phyloP scores from a whole-genome alignment of 2,113 vertebrate species.

The Coracopsis vasa region DNA sequence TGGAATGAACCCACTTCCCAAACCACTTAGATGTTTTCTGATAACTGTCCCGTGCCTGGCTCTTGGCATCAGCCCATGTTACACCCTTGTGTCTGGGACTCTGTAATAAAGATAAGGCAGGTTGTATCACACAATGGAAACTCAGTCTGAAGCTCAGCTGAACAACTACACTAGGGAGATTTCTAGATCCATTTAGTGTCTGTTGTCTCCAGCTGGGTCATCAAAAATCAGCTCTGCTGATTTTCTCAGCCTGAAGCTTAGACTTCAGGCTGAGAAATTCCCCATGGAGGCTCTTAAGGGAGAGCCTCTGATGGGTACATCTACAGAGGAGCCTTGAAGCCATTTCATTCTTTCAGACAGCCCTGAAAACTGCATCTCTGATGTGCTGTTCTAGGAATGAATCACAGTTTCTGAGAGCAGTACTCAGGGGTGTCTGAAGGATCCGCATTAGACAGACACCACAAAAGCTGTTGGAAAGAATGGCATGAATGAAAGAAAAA shows the following conservation, averaged over 20 bases:
- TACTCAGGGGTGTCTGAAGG: not conserved
- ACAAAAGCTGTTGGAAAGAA: not conserved
- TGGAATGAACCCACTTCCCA: slow-evolving; percentile 36
- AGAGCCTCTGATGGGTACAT: not conserved
- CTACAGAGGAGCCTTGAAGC: not conserved
- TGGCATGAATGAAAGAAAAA: not conserved
- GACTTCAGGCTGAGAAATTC: not conserved
- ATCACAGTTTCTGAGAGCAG: not conserved
- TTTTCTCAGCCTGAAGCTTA: not conserved
- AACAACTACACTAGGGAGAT: not conserved
- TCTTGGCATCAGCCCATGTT: slow-evolving; percentile 27
- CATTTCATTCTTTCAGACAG: not conserved
- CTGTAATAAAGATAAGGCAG: slow-evolving; percentile 54
- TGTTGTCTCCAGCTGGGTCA: not conserved
- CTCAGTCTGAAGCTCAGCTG: not conserved
- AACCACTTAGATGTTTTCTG: slow-evolving; percentile 38
- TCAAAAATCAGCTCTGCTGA: not conserved
- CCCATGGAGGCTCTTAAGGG: not conserved
- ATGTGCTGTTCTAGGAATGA: not conserved
- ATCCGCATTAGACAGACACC: not conserved
- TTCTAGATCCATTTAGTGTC: not conserved
- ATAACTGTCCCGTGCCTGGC: not conserved
- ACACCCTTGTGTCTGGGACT: slow-evolving; percentile 18
- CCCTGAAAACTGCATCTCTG: not conserved
- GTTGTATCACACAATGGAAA: not conserved